Evolutionary conservation across 2,113 vertebrate genomes (phyloP), one percentile per base, ranked within the genome.

Genomic region (Collichthys lucidus): DNA sequence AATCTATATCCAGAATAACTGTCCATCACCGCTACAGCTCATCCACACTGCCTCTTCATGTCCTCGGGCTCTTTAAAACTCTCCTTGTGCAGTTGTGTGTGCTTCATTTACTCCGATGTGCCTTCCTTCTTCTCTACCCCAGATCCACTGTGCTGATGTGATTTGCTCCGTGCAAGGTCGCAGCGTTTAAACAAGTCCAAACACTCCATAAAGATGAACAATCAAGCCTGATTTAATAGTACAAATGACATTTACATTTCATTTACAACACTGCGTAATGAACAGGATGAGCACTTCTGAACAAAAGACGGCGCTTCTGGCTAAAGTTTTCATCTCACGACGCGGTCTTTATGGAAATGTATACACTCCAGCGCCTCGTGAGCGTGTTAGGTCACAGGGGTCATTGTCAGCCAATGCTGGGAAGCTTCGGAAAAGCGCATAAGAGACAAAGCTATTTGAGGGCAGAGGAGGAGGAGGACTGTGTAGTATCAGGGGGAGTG

Each of bases 11-110:
- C 66, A 69, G 74, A 69, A 68, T 65, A 85, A 82, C 82, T 78
- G 86, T 79, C 87, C 89, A 84, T 88, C 87, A 83, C 49, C 55
- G 6, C 66, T 26, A n/a, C 52, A 63, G 74, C 65, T 52, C 63
- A 60, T 62, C 61, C 46, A 24, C 63, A 10, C 75, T 44, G 82
- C 67, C 91, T 89, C 67, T 42, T 80, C 77, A 80, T 61, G 53
- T 85, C 80, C 83, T 74, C 69, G 1, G 85, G 83, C 85, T 86
- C 61, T 87, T 74, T 67, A 57, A 40, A 46, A 69, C 65, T 70
- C 50, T 56, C 69, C 61, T 29, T 22, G 53, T 70, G 60, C 72
- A 26, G 20, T n/a, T n/a, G n/a, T 11, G 47, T 31, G 49, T 3
- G 40, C 52, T 67, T 62, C 70, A 74, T 77, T 82, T 78, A 73